phyloP scores from a whole-genome alignment of 2,113 vertebrate genomes.

The Elgaria multicarinata region DNA sequence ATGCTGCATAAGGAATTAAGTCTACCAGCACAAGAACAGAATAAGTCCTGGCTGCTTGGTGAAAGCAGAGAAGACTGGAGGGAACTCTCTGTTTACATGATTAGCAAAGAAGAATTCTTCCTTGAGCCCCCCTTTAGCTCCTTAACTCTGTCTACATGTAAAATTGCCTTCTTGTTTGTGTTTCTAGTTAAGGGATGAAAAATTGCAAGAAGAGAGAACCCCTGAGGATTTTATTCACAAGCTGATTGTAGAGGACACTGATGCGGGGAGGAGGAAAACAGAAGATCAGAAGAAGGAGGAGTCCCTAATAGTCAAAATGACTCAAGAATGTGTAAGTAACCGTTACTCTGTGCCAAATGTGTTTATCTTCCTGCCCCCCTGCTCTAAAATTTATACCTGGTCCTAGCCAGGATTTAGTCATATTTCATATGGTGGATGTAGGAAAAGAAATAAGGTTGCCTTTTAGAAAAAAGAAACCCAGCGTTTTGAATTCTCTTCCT shows the following conservation, averaged over 20 bases:
- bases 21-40: not conserved
- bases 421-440: no score
- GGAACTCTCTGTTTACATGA: no score
- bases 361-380: not conserved
- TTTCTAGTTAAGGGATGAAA: constrained; percentile 79
- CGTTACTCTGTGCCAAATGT: not conserved
- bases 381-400: not conserved
- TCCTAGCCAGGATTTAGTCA: not conserved
- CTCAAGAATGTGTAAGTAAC: constrained; percentile 74
- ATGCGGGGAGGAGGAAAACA: constrained; percentile 71
- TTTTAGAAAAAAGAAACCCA: not conserved
- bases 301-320: constrained; percentile 65
- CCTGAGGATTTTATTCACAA: constrained; percentile 77
- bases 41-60: not conserved
- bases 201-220: constrained; percentile 77
- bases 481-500: not conserved
- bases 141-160: not conserved
- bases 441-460: not conserved
- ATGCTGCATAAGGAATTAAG: not conserved
- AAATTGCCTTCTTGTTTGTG: not conserved
- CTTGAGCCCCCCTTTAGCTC: not conserved
- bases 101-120: not conserved
- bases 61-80: not conserved
- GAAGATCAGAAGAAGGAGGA: constrained; percentile 81
- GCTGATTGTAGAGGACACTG: constrained; percentile 71